Evolutionary conservation across 92 coral and sea anemone species (phyloP).

Genomic region (Epizoanthus fatuus): DNA sequence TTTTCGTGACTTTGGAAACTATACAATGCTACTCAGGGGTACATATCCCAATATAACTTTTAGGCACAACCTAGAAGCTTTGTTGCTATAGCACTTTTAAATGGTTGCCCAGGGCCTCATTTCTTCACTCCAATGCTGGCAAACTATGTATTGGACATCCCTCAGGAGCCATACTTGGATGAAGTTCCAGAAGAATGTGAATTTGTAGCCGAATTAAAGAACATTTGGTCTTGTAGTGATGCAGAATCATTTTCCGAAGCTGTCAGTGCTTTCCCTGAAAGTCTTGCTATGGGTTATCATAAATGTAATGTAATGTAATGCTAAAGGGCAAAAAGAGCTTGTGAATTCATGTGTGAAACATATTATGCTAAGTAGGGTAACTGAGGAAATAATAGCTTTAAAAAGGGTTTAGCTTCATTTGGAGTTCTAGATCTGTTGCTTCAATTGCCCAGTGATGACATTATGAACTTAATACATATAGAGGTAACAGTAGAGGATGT

Average conservation of each 20-base stretch:
- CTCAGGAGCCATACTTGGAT: conserved; percentile 17
- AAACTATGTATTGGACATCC: conserved; percentile 19
- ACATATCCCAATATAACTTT: conserved; percentile 52
- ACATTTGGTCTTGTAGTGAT: conserved; percentile 35
- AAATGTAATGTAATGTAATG: conserved; percentile 52
- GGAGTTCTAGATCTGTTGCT: conserved; percentile 14
- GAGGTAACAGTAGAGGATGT: conserved; percentile 54
- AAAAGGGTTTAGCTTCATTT: conserved; percentile 36
- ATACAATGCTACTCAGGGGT: conserved; percentile 31
- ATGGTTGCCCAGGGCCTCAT: conserved; percentile 57
- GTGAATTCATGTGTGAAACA: conserved; percentile 58
- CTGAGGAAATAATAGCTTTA: conserved; percentile 47
- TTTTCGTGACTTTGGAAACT: conserved; percentile 36
- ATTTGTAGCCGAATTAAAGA: neutral
- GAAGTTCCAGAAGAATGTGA: conserved; percentile 52
- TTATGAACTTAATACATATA: conserved; percentile 39
- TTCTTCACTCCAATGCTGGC: conserved; percentile 28
- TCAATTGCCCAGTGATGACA: neutral
- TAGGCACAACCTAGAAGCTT: conserved; percentile 37
- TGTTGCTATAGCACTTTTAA: conserved; percentile 34
- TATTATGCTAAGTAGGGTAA: conserved; percentile 57
- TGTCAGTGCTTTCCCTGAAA: conserved; percentile 50
- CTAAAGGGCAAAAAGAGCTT: conserved; percentile 60
- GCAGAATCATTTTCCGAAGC: conserved; percentile 43
- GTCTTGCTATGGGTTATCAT: conserved; percentile 71